Conservation (phyloP, 2,888 invertebrate species). For the Charanyca ferruginea region DNA sequence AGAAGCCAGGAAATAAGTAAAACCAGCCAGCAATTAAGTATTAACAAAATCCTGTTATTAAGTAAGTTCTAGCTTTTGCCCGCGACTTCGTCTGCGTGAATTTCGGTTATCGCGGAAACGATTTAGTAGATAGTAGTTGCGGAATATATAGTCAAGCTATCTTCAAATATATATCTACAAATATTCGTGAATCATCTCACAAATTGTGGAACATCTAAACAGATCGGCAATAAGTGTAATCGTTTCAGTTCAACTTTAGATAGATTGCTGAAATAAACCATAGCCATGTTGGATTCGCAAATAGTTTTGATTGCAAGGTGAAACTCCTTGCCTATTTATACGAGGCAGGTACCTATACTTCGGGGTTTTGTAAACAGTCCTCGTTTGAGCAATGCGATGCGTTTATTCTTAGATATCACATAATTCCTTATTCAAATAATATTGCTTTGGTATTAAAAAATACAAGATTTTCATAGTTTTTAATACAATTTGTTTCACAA, state of each 20-base stretch:
- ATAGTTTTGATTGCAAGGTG: conserved; percentile 56
- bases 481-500: too few relatives aligned
- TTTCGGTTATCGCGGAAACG: too few relatives aligned
- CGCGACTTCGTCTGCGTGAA: too few relatives aligned
- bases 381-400: conserved; percentile 1
- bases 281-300: conserved; percentile 39
- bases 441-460: background rate
- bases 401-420: conserved; percentile 17
- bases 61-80: too few relatives aligned
- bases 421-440: background rate
- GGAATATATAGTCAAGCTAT: too few relatives aligned
- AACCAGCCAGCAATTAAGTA: too few relatives aligned
- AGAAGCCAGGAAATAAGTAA: too few relatives aligned
- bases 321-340: conserved; percentile 43
- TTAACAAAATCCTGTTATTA: too few relatives aligned
- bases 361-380: conserved; percentile 26
- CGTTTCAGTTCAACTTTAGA: conserved; percentile 48
- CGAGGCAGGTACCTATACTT: conserved; percentile 1
- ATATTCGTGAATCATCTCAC: conserved; percentile 47
- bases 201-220: conserved; percentile 44
- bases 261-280: conserved; percentile 48
- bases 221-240: conserved; percentile 44
- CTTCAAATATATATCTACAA: too few relatives aligned
- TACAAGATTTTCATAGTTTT: background rate
- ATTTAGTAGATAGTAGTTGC: too few relatives aligned